phyloP scores from a whole-genome alignment of 2,113 vertebrate genomes.

The Macrotis lagotis region DNA sequence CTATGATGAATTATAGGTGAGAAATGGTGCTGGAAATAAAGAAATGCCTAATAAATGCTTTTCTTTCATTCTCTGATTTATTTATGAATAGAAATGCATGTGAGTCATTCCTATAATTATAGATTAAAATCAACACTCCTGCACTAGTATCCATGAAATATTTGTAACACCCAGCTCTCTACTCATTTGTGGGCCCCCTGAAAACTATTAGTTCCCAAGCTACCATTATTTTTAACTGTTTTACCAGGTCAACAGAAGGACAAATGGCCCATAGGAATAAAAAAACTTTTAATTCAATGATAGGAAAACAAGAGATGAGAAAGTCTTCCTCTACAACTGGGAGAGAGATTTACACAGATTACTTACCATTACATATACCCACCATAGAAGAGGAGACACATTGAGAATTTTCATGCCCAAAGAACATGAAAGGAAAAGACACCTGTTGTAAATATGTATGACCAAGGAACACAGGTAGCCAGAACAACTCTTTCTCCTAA shows the following conservation, averaged over 20 bases:
- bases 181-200: background rate
- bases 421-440: background rate
- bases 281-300: background rate
- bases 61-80: background rate
- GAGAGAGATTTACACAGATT: background rate
- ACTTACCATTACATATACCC: background rate
- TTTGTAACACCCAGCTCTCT: background rate
- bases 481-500: background rate
- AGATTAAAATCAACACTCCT: background rate
- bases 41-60: background rate
- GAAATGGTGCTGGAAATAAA: background rate
- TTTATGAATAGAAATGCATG: background rate
- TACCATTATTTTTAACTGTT: background rate
- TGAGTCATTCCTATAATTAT: background rate
- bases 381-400: background rate
- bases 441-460: background rate
- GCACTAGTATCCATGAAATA: background rate
- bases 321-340: background rate
- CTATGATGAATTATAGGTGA: background rate
- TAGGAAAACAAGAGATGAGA: background rate
- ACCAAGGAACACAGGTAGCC: background rate
- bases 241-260: background rate
- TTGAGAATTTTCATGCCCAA: background rate
- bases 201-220: background rate
- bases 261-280: background rate